A percentile compares a stretch with the other conserved stretches of the same genome.
phyloP scores from a whole-genome alignment of 1,140 invertebrate species.

The Drosophila nebulosa region DNA sequence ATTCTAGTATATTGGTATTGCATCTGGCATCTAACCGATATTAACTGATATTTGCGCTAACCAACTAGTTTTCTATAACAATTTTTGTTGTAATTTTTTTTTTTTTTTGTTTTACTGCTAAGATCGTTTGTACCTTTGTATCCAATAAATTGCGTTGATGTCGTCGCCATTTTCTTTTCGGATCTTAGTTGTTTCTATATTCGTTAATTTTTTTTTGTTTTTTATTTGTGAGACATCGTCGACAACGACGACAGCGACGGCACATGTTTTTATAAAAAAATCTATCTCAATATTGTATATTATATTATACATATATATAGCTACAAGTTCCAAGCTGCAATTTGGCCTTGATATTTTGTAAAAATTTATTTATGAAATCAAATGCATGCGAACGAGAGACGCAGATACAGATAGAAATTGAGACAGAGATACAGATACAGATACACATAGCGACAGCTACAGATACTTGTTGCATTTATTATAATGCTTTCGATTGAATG shows the following conservation, averaged over 20 bases:
- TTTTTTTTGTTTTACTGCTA: conserved; percentile 29
- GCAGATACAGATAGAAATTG: conserved; percentile 12
- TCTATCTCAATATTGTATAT: not conserved
- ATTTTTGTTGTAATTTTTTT: conserved; percentile 31
- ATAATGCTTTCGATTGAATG: conserved; percentile 71
- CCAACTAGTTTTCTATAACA: conserved; percentile 62
- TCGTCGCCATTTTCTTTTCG: conserved; percentile 38
- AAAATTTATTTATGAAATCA: conserved; percentile 79
- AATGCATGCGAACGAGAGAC: conserved; percentile 54
- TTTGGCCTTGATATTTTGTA: conserved; percentile 76
- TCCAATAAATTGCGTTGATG: conserved; percentile 63
- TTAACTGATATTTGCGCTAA: conserved; percentile 60
- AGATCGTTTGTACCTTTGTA: conserved; percentile 54
- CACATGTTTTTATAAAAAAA: conserved; percentile 9
- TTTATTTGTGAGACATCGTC: conserved; percentile 3
- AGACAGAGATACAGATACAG: conserved; percentile 37
- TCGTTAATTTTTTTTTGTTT: conserved; percentile 24
- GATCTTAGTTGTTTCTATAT: conserved; percentile 10
- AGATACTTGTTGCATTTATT: conserved; percentile 78
- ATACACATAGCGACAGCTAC: conserved; percentile 35
- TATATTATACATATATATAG: conserved; percentile 48
- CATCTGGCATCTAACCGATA: conserved; percentile 44
- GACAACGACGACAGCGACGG: not conserved
- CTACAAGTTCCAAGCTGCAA: conserved; percentile 72
- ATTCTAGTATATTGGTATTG: conserved; percentile 1